Base-by-base conservation (phyloP, 2,888 invertebrate species). In the Myopa testacea region DNA sequence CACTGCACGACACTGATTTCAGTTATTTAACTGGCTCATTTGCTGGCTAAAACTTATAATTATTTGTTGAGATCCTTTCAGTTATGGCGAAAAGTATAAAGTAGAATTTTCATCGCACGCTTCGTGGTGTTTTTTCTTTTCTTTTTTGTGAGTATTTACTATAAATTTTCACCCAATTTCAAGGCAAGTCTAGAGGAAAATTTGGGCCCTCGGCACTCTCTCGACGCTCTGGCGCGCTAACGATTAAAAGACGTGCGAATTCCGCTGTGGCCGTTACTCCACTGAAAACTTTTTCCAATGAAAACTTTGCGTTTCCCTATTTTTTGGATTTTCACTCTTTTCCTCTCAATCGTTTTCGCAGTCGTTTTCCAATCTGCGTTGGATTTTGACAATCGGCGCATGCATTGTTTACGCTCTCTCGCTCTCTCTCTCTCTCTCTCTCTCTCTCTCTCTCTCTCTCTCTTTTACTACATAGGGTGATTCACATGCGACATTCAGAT, bases 191-290 rank as follows among this genome's bases (percentile, higher is more conserved):
- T 37, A 63, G 26, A 63, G 55, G 69, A 75, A 76, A 76, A 70
- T 72, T 72, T 80, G 78, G 80, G 81, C 82, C 80, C 75, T 69
- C 69, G 75, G 55, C 75, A 69, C 76, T 63, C 80, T 78, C 80
- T 78, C 77, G 80, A 81, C 81, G 79, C 62, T 62, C 81, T 70
- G 76, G 78, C 82, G 82, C 78, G 81, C 79, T 79, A 73, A 72
- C 58, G 76, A 76, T 79, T 38, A 78, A 78, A 81, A 79, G 83
- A 86, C 86, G 86, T 85, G 85, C 87, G 87, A 83, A 83, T 86
- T 82, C 86, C 83, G 83, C 86, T 86, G 86, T 87, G 87, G 86
- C 86, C 85, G 85, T 85, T 85, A 85, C 86, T 87, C 86, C 86
- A 87, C 86, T 87, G 84, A 85, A 82, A 79, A 80, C 72, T 78